These are phyloP conservation scores for Gymnoscopelus microlampas DNA, from an alignment of 2,797 vertebrate species.

Conservation along the genomic window DNA sequence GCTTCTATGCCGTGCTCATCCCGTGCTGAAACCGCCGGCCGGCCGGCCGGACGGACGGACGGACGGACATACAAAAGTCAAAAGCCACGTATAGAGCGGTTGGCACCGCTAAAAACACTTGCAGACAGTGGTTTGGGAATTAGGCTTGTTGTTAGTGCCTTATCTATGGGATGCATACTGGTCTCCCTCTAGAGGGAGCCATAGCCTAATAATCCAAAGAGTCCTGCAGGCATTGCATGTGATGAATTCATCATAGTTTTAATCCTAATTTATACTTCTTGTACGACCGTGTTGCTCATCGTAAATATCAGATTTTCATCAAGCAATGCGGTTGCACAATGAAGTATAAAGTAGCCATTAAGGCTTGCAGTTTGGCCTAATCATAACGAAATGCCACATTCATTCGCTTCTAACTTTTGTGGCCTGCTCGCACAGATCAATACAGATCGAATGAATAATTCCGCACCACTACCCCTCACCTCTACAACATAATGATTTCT, in stretches of 20 bases:
- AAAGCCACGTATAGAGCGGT: no score
- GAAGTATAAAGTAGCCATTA: not conserved
- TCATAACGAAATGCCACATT: conserved; percentile 1
- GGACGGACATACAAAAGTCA: no score
- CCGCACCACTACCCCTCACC: not conserved
- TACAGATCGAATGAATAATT: conserved; percentile 10
- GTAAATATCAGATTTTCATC: no score
- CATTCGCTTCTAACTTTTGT: conserved; percentile 13
- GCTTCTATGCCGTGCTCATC: no score
- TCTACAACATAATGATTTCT: conserved; percentile 13
- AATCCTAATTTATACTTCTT: no score
- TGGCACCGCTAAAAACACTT: no score
- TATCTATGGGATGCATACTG: conserved; percentile 8
- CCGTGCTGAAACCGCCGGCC: no score
- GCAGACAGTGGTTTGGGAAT: not conserved
- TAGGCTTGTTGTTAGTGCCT: conserved; percentile 7
- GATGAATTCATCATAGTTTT: conserved; percentile 20
- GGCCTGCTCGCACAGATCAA: conserved; percentile 15
- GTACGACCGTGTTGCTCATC: no score
- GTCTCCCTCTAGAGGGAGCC: conserved; percentile 71
- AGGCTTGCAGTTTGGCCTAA: conserved; percentile 14
- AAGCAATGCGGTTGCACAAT: no score
- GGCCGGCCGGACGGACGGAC: no score
- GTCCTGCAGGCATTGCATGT: conserved; percentile 11
- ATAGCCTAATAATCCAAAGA: conserved; percentile 50